Evolutionary conservation across 2,888 invertebrate species (phyloP), one percentile per base, ranked within the genome.

Genomic region (Pollenia labialis): DNA sequence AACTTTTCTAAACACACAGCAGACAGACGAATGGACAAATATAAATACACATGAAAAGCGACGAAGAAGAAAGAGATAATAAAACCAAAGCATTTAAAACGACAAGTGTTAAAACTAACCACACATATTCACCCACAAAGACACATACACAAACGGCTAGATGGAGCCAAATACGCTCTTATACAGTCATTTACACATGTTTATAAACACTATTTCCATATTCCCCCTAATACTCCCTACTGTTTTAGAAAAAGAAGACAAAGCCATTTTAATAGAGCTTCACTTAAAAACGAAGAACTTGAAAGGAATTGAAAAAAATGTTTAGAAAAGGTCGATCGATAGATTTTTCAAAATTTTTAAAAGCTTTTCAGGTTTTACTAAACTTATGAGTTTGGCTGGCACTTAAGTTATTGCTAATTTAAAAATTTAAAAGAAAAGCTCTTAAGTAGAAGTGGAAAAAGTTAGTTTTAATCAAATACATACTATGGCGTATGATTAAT

Each of bases 41-140:
- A 18, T 56, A 64, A 10, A n/a, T 42, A 66, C 50, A 75, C 48
- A 81, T 66, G 48, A 60, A 52, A 11, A 72, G 11, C 12, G 3
- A 32, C 58, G 44, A 50, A 10, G 14, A 60, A 54, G 18, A 40
- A 32, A 77, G 75, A 80, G 82, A 88, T 87, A 87, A 88, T 85
- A 88, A 85, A 86, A 84, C 66, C 81, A 58, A 75, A 81, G 62
- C 75, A 82, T 79, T 83, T 68, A 81, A 79, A 81, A 40, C 88
- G 79, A 72, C 85, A 81, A 88, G 88, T 89, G 89, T 87, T 88
- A 87, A 82, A 82, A 85, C 42, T 74, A 85, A 56, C 72, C 81
- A 74, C 74, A 77, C 56, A 88, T 88, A 84, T 79, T 85, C 81
- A 80, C 81, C 52, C 56, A 48, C 50, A 81, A 42, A 75, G 12